Evolutionary conservation across 2,797 vertebrate genomes (phyloP), one percentile per base, ranked within the genome.

Genomic region (Falco naumanni): DNA sequence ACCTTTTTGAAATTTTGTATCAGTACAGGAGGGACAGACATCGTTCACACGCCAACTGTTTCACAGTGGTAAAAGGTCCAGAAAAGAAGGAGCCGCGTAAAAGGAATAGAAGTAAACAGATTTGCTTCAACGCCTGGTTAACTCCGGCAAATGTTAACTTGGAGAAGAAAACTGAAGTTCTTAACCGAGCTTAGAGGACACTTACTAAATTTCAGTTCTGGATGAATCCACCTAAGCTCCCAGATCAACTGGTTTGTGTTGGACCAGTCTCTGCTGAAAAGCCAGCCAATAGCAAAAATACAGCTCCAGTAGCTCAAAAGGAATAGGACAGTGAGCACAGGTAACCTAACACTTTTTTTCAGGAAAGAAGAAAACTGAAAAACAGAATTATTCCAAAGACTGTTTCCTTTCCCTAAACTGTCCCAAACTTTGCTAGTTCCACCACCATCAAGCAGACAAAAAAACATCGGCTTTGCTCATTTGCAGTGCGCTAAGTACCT

Each of bases 51-150:
- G 0, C 94, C 90, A 96, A 91, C 92, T 95, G 94, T 93, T 97
- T 96, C 95, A 92, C 93, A 88, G 80, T 82, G 85, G 65, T 86
- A 93, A 96, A 80, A 85, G 93, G 89, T 87, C 59, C 71, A 90
- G 89, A 90, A 92, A 90, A 3, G 41, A 91, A 79, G 75, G 25
- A 87, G 41, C 81, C 85, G 81, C 41, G 60, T 78, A 87, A 93
- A 83, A 89, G 77, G 72, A 95, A 91, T 29, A 95, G 59, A 88
- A 95, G 47, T 69, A 93, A 84, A 89, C 59, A 94, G 77, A 91
- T 85, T 80, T 89, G 64, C 54, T 93, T 93, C 34, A 50, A 64
- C 84, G 87, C 54, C 81, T 87, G 29, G 20, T 87, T 85, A 95
- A 75, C 61, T 90, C 14, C 4, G 24, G 50, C 56, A 91, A 85